Evolutionary conservation across 1,140 invertebrate species (phyloP).

Genomic region (Chlorops oryzae): DNA sequence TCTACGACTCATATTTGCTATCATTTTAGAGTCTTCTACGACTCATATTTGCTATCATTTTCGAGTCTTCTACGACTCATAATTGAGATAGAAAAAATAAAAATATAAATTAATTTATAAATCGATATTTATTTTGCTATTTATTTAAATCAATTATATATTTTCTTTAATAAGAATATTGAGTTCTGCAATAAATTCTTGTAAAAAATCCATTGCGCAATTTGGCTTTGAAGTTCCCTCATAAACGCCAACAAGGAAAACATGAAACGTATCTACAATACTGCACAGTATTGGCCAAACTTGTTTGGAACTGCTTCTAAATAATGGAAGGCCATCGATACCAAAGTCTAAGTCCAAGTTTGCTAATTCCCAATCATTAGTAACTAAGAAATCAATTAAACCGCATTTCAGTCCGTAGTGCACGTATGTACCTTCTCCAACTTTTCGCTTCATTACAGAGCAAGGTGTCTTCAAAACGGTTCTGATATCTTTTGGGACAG

Average conservation of each 20-base stretch:
- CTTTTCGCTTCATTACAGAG: slow-evolving; percentile 4
- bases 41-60: too few species aligned
- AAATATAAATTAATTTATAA: too few species aligned
- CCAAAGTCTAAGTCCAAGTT: slow-evolving; percentile 15
- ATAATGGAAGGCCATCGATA: slow-evolving; percentile 17
- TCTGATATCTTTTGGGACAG: slow-evolving; percentile 9
- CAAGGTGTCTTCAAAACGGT: slow-evolving; percentile 9
- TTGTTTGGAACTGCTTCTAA: slow-evolving; percentile 18
- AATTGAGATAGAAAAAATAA: too few species aligned
- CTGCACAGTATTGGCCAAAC: slow-evolving; percentile 18
- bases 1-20: too few species aligned
- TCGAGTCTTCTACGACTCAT: too few species aligned
- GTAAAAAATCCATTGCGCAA: slow-evolving; percentile 17
- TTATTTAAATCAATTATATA: too few species aligned
- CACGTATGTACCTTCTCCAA: slow-evolving; percentile 13
- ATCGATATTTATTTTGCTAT: too few species aligned
- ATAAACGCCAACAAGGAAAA: slow-evolving; percentile 16
- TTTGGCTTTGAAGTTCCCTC: slow-evolving; percentile 16
- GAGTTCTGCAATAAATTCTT: slow-evolving; percentile 17
- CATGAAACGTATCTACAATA: slow-evolving; percentile 14
- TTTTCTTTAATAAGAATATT: slow-evolving; percentile 14
- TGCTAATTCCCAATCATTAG: slow-evolving; percentile 13
- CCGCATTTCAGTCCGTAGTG: slow-evolving; percentile 13
- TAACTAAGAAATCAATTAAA: slow-evolving; percentile 17
- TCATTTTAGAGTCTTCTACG: too few species aligned